Percentiles rank a stretch among this genome's conserved stretches.
phyloP scores from a whole-genome alignment of 2,888 invertebrate genomes.

The Apamea anceps region DNA sequence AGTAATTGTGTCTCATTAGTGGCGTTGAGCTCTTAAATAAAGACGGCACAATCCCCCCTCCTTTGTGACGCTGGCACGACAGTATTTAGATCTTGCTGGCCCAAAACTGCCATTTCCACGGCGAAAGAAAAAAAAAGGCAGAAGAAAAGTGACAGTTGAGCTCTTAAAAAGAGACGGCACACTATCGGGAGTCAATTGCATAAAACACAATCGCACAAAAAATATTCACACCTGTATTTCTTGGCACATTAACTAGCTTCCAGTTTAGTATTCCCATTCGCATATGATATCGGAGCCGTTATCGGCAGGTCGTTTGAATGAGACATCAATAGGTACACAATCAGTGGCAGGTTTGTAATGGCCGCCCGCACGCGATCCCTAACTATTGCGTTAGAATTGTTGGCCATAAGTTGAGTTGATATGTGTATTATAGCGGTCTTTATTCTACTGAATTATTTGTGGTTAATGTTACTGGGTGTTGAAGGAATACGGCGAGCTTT shows the following conservation, averaged over 20 bases:
- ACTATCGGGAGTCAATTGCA: background rate
- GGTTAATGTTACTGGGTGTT: background rate
- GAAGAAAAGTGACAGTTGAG: background rate
- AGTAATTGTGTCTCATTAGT: background rate
- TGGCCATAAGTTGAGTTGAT: slow-evolving; percentile 39
- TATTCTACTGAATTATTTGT: background rate
- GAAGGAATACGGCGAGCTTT: background rate
- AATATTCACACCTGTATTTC: slow-evolving; percentile 6
- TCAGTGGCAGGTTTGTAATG: slow-evolving; percentile 63
- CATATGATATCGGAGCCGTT: slow-evolving; percentile 47
- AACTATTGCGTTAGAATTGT: slow-evolving; percentile 56
- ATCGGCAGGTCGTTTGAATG: slow-evolving; percentile 60
- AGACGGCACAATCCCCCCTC: no score
- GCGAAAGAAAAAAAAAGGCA: background rate
- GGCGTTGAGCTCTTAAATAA: background rate
- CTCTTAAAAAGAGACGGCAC: background rate
- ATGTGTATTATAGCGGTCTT: slow-evolving; percentile 21
- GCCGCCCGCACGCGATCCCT: slow-evolving; percentile 63
- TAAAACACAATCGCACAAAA: background rate
- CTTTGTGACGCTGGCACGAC: no score
- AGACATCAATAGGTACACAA: slow-evolving; percentile 66
- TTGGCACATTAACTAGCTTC: slow-evolving; percentile 29
- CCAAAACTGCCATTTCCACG: background rate
- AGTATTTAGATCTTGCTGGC: no score
- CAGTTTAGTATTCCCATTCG: slow-evolving; percentile 30